Evolutionary conservation across 2,888 invertebrate genomes (phyloP).

Genomic region (Tricholauxania praeusta): DNA sequence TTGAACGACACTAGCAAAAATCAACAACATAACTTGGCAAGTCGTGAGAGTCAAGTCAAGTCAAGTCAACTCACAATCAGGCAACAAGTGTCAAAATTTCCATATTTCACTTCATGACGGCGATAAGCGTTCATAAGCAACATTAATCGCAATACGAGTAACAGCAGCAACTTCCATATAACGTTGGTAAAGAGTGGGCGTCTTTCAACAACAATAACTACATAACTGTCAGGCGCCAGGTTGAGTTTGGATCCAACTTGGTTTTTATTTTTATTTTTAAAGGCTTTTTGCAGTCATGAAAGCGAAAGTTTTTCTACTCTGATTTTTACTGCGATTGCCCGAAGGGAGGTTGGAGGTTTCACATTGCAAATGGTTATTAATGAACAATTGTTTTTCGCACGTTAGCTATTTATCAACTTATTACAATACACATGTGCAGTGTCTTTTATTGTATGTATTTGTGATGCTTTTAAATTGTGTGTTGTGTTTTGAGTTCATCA

Average conservation of each 20-base stretch:
- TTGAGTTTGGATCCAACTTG: slow-evolving; percentile 3
- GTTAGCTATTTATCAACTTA: too few species aligned
- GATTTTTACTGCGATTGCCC: not conserved
- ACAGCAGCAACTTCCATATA: slow-evolving; percentile 19
- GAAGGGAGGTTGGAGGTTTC: not conserved
- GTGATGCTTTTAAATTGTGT: too few species aligned
- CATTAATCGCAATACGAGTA: slow-evolving; percentile 40
- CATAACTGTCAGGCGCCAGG: slow-evolving; percentile 18
- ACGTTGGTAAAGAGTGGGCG: not conserved
- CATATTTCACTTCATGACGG: slow-evolving; percentile 49
- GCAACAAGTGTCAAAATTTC: slow-evolving; percentile 32
- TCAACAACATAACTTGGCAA: slow-evolving; percentile 12
- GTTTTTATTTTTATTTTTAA: not conserved
- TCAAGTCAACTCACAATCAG: not conserved
- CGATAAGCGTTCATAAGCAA: slow-evolving; percentile 44
- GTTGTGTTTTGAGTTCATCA: too few species aligned
- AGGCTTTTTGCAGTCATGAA: slow-evolving; percentile 11
- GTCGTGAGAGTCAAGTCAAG: slow-evolving; percentile 1
- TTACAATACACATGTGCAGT: not conserved
- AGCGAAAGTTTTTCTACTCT: slow-evolving; percentile 28
- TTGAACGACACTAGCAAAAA: slow-evolving; percentile 22
- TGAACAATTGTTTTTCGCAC: not conserved
- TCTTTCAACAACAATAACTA: slow-evolving; percentile 10
- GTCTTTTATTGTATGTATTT: not conserved
- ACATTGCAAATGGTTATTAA: slow-evolving; percentile 10